Percentiles rank a stretch among this genome's conserved stretches.
Evolutionary conservation across 2,797 vertebrate species (phyloP).

Genomic region (Onychomys leucogaster): DNA sequence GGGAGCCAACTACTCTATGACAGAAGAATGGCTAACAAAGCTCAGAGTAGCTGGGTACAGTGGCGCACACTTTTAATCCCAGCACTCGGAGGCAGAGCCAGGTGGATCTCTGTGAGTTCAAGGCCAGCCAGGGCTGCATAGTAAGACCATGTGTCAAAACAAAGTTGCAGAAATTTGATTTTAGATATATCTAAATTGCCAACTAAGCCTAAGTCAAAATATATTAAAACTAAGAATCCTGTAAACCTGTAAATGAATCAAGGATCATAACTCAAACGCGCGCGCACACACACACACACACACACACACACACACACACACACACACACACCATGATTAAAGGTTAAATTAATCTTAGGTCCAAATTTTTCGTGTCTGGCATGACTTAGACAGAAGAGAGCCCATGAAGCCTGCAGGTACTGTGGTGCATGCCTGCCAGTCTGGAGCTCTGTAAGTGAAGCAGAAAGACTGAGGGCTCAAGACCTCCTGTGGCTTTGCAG

Average conservation of each 20-base stretch:
- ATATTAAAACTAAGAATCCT: conserved; percentile 38
- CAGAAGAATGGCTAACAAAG: not conserved
- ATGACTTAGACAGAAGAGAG: not conserved
- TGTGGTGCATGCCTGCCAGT: not conserved
- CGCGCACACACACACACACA: not conserved
- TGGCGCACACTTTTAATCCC: not conserved
- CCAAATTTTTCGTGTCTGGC: conserved; percentile 12
- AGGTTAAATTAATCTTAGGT: not conserved
- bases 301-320: not conserved
- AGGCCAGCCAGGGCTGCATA: not conserved
- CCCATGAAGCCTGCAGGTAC: not conserved
- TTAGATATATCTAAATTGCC: not conserved
- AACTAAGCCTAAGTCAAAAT: conserved; percentile 48
- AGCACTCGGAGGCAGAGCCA: not conserved
- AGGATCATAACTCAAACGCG: not conserved
- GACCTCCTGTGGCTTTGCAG: not conserved
- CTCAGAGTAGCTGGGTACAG: no score
- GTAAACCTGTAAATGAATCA: not conserved
- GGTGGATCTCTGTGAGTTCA: not conserved
- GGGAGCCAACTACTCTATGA: not conserved
- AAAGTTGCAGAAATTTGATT: conserved; percentile 26
- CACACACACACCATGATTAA: not conserved
- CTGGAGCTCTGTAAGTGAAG: not conserved
- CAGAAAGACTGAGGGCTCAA: not conserved
- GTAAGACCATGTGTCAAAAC: not conserved